Evolutionary conservation across 2,888 invertebrate species (phyloP).

Genomic region (Calameuta pallipes): DNA sequence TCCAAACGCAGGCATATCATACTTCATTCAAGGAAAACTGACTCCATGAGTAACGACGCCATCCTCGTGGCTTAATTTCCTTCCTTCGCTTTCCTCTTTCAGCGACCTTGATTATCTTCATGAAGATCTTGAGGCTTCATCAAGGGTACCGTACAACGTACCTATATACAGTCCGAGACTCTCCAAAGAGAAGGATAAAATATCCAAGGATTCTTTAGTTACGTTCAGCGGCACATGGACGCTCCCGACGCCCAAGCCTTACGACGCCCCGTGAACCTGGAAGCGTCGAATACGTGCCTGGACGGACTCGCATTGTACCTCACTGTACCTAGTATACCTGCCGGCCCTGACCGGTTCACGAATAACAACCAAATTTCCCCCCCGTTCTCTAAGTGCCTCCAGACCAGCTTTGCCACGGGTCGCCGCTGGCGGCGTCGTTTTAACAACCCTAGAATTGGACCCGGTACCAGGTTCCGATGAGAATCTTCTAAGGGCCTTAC

Average conservation of each 20-base stretch:
- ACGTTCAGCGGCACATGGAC: conserved; percentile 5
- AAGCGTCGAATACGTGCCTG: conserved; percentile 67
- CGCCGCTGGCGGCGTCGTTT: conserved; percentile 24
- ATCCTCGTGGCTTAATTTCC: background rate
- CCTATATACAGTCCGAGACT: background rate
- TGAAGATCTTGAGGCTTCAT: background rate
- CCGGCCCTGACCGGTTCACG: conserved; percentile 66
- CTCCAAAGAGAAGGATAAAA: background rate
- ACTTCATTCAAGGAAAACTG: background rate
- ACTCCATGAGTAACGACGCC: background rate
- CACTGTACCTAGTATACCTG: conserved; percentile 66
- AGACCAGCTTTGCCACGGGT: conserved; percentile 55
- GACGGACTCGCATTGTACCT: conserved; percentile 68
- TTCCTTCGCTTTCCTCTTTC: background rate
- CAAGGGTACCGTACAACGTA: background rate
- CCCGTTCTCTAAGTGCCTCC: conserved; percentile 65
- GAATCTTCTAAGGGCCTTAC: conserved; percentile 65
- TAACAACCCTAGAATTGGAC: background rate
- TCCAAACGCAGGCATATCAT: background rate
- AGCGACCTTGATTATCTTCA: background rate
- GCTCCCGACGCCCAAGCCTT: conserved; percentile 28
- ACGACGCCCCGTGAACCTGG: conserved; percentile 63
- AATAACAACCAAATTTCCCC: conserved; percentile 67
- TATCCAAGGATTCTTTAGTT: conserved; percentile 7
- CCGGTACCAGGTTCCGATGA: conserved; percentile 45